Evolutionary conservation across 2,888 invertebrate species (phyloP).

Genomic region (Eudasyphora cyanicolor): DNA sequence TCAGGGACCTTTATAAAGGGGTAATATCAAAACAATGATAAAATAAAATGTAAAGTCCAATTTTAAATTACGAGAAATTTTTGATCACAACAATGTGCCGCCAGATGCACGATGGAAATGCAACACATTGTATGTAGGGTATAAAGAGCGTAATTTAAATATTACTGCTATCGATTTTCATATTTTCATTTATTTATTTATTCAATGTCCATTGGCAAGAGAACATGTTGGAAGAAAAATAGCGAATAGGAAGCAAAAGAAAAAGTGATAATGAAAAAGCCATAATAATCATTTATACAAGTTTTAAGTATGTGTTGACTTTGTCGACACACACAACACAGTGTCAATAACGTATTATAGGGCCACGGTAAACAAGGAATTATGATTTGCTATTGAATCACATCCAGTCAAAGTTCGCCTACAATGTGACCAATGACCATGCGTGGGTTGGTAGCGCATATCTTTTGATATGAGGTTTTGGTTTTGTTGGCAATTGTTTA

Average conservation of each 20-base stretch:
- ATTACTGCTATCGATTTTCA: no score
- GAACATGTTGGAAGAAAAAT: not conserved
- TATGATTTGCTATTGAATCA: constrained; percentile 9
- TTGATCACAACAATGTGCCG: no score
- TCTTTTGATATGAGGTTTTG: not conserved
- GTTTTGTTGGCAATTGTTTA: not conserved
- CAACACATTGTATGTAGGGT: no score
- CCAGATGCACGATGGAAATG: no score
- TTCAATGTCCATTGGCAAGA: not conserved
- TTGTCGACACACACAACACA: not conserved
- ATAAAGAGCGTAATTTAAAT: no score
- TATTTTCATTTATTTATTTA: no score
- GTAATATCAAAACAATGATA: no score
- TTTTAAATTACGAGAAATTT: no score
- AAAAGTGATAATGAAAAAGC: constrained; percentile 10
- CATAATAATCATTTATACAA: not conserved
- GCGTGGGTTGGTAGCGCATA: not conserved
- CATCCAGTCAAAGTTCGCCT: not conserved
- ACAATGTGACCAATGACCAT: no score
- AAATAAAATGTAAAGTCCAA: no score
- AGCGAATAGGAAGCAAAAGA: not conserved
- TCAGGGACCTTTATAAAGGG: no score
- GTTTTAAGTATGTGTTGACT: not conserved
- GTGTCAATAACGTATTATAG: not conserved
- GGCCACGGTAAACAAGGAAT: not conserved